Percentiles rank a stretch among this genome's conserved stretches.
phyloP scores from a whole-genome alignment of 2,888 invertebrate genomes.

The Acrobasis repandana region DNA sequence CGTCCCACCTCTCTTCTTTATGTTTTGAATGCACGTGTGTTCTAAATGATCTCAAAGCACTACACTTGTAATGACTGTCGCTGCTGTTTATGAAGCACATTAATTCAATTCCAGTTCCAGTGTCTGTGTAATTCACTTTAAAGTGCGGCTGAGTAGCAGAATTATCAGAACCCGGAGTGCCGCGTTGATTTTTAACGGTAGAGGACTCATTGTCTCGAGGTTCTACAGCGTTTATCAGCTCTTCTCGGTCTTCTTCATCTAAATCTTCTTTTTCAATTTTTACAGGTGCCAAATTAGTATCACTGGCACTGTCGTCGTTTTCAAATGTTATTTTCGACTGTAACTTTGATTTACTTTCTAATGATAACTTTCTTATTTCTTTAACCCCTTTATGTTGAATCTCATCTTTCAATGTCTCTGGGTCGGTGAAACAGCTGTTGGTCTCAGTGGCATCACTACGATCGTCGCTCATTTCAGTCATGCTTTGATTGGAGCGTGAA shows the following conservation, averaged over 20 bases:
- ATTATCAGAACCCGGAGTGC: conserved; percentile 34
- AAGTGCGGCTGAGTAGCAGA: conserved; percentile 61
- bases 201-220: conserved; percentile 19
- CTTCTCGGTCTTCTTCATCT: conserved; percentile 14
- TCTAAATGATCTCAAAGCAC: not conserved
- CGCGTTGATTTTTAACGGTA: conserved; percentile 6
- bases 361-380: not conserved
- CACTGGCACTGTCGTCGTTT: conserved; percentile 46
- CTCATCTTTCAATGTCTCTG: conserved; percentile 23
- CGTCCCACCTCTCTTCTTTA: conserved; percentile 7
- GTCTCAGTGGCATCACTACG: conserved; percentile 43
- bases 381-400: not conserved
- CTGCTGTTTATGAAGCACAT: conserved; percentile 65
- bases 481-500: conserved; percentile 47
- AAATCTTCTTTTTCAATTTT: conserved; percentile 23
- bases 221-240: not conserved
- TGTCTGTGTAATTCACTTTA: conserved; percentile 38
- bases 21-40: conserved; percentile 6
- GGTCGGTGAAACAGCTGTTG: conserved; percentile 32
- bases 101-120: conserved; percentile 60
- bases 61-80: conserved; percentile 55
- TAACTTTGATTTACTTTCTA: conserved; percentile 35
- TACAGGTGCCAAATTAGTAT: conserved; percentile 32
- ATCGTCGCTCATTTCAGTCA: conserved; percentile 44
- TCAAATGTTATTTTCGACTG: conserved; percentile 68